These are phyloP conservation scores for Polypterus senegalus DNA, from an alignment of 2,113 vertebrate genomes.

Conservation along the genomic window DNA sequence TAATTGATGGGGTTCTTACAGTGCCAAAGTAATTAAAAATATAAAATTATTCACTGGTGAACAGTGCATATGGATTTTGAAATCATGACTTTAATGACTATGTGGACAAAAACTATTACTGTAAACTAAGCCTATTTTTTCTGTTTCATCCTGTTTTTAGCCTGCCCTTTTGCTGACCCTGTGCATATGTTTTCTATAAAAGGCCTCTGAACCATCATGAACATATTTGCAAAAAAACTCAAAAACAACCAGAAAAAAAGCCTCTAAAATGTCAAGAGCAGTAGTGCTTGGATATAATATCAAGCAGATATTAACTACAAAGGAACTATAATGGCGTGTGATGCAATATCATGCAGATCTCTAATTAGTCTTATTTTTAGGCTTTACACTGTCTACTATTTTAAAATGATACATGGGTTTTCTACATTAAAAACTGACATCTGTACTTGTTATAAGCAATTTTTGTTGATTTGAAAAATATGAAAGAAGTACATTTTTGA, in stretches of 20 bases:
- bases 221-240: neutral
- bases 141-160: slow-evolving; percentile 4
- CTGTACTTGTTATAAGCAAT: no score
- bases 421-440: neutral
- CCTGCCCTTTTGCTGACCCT: slow-evolving; percentile 1
- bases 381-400: neutral
- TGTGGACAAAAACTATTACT: neutral
- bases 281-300: slow-evolving; percentile 4
- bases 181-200: slow-evolving; percentile 3
- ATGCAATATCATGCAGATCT: slow-evolving; percentile 7
- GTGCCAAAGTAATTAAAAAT: no score
- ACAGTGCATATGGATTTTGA: neutral
- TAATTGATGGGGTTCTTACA: no score
- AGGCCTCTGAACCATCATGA: slow-evolving; percentile 3
- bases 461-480: no score
- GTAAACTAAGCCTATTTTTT: neutral
- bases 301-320: slow-evolving; percentile 1
- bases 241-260: neutral
- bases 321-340: slow-evolving; percentile 1
- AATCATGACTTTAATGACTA: neutral
- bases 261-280: neutral
- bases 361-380: slow-evolving; percentile 4
- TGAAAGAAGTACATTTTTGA: no score
- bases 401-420: neutral
- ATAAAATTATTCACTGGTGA: no score